These are phyloP conservation scores for Leptothorax acervorum DNA, from an alignment of 2,888 invertebrate species.

Conservation along the genomic window DNA sequence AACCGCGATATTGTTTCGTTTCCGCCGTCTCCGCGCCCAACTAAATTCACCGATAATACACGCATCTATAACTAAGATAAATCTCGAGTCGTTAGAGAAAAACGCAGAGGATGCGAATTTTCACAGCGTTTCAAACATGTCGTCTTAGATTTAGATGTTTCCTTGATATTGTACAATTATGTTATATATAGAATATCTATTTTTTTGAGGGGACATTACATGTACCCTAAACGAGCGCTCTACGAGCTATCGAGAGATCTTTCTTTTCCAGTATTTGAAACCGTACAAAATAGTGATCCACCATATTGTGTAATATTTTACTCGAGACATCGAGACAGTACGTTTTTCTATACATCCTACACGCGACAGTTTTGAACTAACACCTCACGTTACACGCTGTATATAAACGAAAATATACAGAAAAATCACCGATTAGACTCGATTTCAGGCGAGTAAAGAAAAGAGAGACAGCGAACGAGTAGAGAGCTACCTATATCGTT, in stretches of 20 bases:
- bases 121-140: constrained; percentile 24
- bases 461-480: constrained; percentile 14
- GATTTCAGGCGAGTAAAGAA: background rate
- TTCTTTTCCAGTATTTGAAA: background rate
- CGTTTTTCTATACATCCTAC: constrained; percentile 15
- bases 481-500: background rate
- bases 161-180: constrained; percentile 20
- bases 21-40: background rate
- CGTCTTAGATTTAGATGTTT: background rate
- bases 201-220: constrained; percentile 15
- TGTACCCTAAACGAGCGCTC: constrained; percentile 32
- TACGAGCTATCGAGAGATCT: constrained; percentile 30
- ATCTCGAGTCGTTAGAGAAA: constrained; percentile 7
- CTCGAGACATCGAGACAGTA: constrained; percentile 24
- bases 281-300: constrained; percentile 37
- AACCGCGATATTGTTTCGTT: background rate
- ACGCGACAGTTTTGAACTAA: constrained; percentile 21
- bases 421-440: constrained; percentile 20
- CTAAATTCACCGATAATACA: background rate
- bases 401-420: background rate
- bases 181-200: constrained; percentile 12
- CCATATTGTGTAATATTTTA: background rate
- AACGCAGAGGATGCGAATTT: constrained; percentile 14
- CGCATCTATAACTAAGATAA: background rate
- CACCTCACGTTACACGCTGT: background rate